These are phyloP conservation scores for Rhagonycha lutea DNA, from an alignment of 2,888 invertebrate species.

Conservation along the genomic window DNA sequence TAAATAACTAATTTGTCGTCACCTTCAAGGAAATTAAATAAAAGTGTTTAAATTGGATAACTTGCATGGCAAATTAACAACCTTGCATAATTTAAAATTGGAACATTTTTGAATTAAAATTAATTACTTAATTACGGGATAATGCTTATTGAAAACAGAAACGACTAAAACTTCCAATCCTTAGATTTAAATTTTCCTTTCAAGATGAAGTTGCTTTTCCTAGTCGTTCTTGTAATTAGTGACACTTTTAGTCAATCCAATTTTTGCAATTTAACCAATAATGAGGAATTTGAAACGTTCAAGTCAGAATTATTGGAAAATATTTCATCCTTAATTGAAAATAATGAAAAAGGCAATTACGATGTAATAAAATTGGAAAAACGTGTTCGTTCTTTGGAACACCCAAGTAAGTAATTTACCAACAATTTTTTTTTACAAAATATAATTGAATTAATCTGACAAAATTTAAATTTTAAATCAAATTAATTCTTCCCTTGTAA, in stretches of 20 bases:
- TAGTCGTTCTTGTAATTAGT: too few species aligned
- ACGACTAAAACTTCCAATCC: not conserved
- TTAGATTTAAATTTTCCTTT: not conserved
- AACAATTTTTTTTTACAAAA: not conserved
- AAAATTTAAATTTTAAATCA: not conserved
- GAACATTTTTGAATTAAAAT: not conserved
- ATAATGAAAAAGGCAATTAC: constrained; percentile 1
- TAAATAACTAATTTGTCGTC: too few species aligned
- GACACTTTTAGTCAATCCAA: not conserved
- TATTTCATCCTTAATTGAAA: constrained; percentile 4
- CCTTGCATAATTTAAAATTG: not conserved
- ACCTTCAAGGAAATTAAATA: not conserved
- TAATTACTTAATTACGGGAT: not conserved
- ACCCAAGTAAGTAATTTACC: constrained; percentile 60
- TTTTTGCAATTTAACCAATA: not conserved
- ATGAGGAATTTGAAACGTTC: constrained; percentile 55
- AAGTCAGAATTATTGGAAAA: not conserved
- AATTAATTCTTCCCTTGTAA: not conserved
- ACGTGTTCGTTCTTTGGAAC: constrained; percentile 69
- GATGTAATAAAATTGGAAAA: constrained; percentile 63
- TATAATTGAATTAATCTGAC: not conserved
- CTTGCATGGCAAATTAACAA: constrained; percentile 7
- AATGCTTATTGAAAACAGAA: not conserved
- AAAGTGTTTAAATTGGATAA: not conserved
- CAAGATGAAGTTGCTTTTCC: not conserved